Percentiles rank a stretch among this genome's conserved stretches.
Evolutionary conservation across 1,140 invertebrate genomes (phyloP).

Genomic region (Glomeris maerens): DNA sequence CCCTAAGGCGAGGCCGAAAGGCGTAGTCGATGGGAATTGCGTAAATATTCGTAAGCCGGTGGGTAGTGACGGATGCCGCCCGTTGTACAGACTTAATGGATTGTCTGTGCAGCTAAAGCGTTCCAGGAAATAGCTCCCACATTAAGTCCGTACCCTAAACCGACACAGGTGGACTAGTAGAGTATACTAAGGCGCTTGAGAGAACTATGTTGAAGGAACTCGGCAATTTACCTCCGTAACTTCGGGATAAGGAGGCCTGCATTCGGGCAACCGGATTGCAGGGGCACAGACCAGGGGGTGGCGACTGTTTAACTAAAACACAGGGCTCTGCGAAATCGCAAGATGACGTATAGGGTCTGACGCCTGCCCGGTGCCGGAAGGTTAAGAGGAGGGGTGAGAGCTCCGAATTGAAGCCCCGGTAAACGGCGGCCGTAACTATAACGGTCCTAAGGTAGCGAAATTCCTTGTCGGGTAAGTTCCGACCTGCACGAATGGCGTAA

Average conservation of each 20-base stretch:
- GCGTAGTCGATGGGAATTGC: constrained; percentile 30
- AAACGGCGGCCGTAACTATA: constrained; percentile 34
- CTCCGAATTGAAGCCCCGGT: constrained; percentile 29
- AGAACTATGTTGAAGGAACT: constrained; percentile 28
- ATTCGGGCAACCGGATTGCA: background rate
- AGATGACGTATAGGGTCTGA: constrained; percentile 30
- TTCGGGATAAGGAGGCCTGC: constrained; percentile 25
- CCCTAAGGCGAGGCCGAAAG: constrained; percentile 30
- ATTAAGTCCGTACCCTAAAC: constrained; percentile 28
- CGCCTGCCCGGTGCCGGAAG: constrained; percentile 32
- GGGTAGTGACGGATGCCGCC: constrained; percentile 15
- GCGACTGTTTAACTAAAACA: constrained; percentile 33
- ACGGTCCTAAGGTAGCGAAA: constrained; percentile 31
- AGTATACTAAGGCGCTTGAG: constrained; percentile 28
- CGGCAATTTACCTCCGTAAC: constrained; percentile 28
- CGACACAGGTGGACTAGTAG: constrained; percentile 29
- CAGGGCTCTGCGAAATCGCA: constrained; percentile 27
- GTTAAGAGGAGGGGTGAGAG: constrained; percentile 22
- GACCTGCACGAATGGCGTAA: constrained; percentile 26
- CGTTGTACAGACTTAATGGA: constrained; percentile 13
- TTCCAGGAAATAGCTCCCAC: constrained; percentile 20
- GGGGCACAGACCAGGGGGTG: constrained; percentile 19
- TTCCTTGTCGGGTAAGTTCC: constrained; percentile 26
- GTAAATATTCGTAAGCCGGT: constrained; percentile 28
- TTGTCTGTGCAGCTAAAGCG: constrained; percentile 4